These are phyloP conservation scores for Lepidotrigona ventralis DNA, from an alignment of 1,140 invertebrate species.

Conservation along the genomic window DNA sequence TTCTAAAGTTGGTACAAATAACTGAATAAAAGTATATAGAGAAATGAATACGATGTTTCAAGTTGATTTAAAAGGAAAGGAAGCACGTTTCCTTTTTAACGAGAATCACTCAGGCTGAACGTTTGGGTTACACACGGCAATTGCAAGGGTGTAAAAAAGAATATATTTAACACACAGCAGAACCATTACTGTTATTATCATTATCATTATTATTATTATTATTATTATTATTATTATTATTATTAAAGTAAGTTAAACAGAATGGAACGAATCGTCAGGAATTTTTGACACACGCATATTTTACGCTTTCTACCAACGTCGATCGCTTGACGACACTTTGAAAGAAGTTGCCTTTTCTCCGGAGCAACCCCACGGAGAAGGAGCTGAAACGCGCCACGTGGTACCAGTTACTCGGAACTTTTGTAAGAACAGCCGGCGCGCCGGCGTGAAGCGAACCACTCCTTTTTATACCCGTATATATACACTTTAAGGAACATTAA, in stretches of 20 bases:
- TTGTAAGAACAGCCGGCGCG: constrained; percentile 21
- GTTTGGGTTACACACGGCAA: constrained; percentile 24
- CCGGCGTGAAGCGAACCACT: constrained; percentile 30
- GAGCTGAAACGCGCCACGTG: neutral
- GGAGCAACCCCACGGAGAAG: neutral
- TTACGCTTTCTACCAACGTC: neutral
- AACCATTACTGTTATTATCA: too few species aligned
- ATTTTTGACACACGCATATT: neutral
- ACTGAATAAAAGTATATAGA: constrained; percentile 30
- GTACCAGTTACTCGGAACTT: constrained; percentile 11
- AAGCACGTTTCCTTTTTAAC: neutral
- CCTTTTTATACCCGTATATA: constrained; percentile 43
- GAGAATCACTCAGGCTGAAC: neutral
- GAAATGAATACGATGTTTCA: constrained; percentile 1
- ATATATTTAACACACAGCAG: too few species aligned
- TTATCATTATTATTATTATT: too few species aligned
- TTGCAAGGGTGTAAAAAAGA: too few species aligned
- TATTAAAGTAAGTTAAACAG: neutral
- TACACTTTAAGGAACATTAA: constrained; percentile 45
- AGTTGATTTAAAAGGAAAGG: too few species aligned
- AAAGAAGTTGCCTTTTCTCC: neutral
- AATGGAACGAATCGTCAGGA: neutral
- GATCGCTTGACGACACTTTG: neutral
- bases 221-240: too few species aligned
- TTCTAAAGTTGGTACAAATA: constrained; percentile 30